Evolutionary conservation across 2,797 vertebrate genomes (phyloP), one percentile per base, ranked within the genome.

Genomic region (Fistularia tabacaria): DNA sequence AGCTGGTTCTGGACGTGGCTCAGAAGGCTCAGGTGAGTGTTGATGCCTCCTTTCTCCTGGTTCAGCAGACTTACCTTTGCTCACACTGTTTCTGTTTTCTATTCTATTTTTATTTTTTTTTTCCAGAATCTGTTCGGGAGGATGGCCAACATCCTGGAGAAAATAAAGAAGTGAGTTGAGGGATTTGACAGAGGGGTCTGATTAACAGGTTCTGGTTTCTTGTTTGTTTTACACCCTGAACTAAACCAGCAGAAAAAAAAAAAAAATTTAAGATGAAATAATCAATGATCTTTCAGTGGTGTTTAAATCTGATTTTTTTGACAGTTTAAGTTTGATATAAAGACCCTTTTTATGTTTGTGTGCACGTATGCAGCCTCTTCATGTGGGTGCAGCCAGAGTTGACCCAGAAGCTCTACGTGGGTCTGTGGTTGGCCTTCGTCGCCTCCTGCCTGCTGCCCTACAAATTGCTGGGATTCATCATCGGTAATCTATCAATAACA

Each of bases 91-190:
- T 7, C 7, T 12, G 3, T 14, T 9, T 10, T 9, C 46, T 1
- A 51, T 0, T 51, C 9, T 15, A 5, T 40, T 7, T 39, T 7
- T 49, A 0, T 59, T 43, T 49, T 0, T 0, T 60, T 12, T 7
- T 42, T 4, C 10, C 89, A 99, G 97, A 99, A 98, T 78, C 89
- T 99, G 46, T 99, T 99, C 77, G 97, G 97, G 66, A 97, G 91
- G 89, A 97, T 99, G 96, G 92, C 97, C 1, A 95, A 97, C 80
- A 93, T 97, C 79, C 84, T 99, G 87, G 97, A 99, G 82, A 99
- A 99, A 84, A 96, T 99, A 49, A 98, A 94, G 80, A 99, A 99
- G 97, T 99, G 76, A 91, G 94, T 92, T 12, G 6, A 45, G 14
- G 10, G 3, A 8, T 36, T 3, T 46, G 43, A 42, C 25, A 25